Conservation (phyloP, 1,140 invertebrate genomes). For the Polypedilum pembai region DNA sequence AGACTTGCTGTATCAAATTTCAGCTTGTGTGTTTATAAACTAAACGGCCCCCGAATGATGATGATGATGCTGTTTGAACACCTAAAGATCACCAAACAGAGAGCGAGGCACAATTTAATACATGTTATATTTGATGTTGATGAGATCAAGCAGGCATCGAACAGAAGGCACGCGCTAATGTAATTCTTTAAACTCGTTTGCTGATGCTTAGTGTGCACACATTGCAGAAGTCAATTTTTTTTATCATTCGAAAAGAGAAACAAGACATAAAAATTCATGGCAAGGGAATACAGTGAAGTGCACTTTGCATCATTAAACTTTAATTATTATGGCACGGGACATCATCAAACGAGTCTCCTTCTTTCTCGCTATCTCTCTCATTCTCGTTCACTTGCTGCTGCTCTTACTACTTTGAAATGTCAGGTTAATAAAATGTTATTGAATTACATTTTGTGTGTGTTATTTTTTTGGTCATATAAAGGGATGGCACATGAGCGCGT, state of each 20-base stretch:
- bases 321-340: constrained; percentile 22
- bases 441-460: not conserved
- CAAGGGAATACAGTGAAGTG: not conserved
- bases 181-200: not conserved
- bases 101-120: not conserved
- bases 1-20: not conserved
- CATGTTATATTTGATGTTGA: not conserved
- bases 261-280: constrained; percentile 15
- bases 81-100: not conserved
- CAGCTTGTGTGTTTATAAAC: not conserved
- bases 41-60: not conserved
- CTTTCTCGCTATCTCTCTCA: no score
- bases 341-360: constrained; percentile 17
- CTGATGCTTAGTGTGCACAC: not conserved
- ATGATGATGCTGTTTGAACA: constrained; percentile 22
- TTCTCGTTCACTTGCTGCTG: not conserved
- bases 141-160: not conserved
- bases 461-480: not conserved
- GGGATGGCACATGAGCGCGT: not conserved
- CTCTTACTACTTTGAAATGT: not conserved
- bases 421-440: constrained; percentile 8
- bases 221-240: constrained; percentile 17
- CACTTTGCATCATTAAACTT: constrained; percentile 24
- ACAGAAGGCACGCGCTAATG: constrained; percentile 27
- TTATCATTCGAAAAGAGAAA: not conserved